Evolutionary conservation across 2,113 vertebrate genomes (phyloP), one percentile per base, ranked within the genome.

Genomic region (Rhinolophus sinicus): DNA sequence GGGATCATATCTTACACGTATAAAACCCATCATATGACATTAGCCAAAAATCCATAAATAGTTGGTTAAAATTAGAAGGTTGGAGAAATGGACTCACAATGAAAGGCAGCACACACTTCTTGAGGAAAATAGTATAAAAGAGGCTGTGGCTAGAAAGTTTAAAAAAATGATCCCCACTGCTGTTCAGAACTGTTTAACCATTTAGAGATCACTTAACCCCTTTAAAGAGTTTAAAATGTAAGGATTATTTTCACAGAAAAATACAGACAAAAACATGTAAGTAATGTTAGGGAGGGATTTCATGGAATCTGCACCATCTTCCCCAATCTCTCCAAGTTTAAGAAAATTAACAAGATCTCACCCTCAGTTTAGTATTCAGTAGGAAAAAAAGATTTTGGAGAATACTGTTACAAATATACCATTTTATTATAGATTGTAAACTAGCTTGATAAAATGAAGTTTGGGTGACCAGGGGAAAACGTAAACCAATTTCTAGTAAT

Each of bases 381-480:
- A 82, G 30, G 69, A 4, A 83, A 24, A 69, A 58, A 47, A 65
- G 9, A 44, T n/a, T 54, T 93, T 44, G 44, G 5, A 52, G n/a
- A 92, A 91, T 28, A 88, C 60, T 81, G 2, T 33, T 11, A 69
- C n/a, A 75, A 67, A 65, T 3, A 12, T 35, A 30, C 16, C 19
- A 16, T 76, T 82, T 88, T 92, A 81, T 92, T 9, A 73, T 2
- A 38, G 56, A 77, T 30, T 58, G 13, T 94, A 80, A 78, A 88
- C 3, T 84, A 89, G 40, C 8, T 44, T 86, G n/a, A 44, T 91
- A 95, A 91, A 86, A 89, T 78, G 21, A 33, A 90, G 26, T 95
- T 73, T 58, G 50, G 35, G 69, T 58, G 44, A 75, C 26, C 44
- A 56, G 22, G 24, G 16, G 2, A 38, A 91, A 73, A 90, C 15